Evolutionary conservation across 2,113 vertebrate species (phyloP).

Genomic region (Porphyrio hochstetteri): DNA sequence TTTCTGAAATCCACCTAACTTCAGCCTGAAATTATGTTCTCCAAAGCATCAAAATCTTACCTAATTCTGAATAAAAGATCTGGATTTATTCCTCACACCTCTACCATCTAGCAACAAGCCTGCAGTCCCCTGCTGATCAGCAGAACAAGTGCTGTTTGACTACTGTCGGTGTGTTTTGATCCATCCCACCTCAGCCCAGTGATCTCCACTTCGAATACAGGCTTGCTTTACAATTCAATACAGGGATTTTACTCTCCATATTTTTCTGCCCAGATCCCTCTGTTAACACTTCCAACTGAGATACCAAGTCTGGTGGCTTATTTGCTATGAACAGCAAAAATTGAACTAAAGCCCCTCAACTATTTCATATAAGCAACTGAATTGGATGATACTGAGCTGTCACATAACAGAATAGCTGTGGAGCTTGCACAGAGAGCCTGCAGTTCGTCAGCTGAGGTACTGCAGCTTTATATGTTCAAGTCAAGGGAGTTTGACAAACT

Average conservation of each 20-base stretch:
- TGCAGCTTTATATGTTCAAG: neutral
- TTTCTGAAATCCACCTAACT: neutral
- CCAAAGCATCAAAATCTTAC: neutral
- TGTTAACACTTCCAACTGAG: neutral
- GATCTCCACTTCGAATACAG: neutral
- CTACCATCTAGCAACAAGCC: neutral
- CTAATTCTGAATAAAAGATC: neutral
- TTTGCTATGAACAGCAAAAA: neutral
- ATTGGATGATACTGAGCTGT: neutral
- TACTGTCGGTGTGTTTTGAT: neutral
- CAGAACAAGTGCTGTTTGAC: neutral
- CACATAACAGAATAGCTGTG: neutral
- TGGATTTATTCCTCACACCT: neutral
- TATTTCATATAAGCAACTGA: neutral
- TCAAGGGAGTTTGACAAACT: conserved; percentile 39
- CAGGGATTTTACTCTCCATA: neutral
- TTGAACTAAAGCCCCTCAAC: neutral
- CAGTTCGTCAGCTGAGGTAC: neutral
- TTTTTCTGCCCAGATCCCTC: neutral
- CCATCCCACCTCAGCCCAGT: neutral
- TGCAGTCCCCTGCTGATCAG: neutral
- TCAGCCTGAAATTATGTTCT: neutral
- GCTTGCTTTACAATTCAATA: neutral
- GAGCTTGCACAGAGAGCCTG: neutral
- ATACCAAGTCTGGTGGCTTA: neutral